A percentile compares a stretch with the other conserved stretches of the same genome.
These are phyloP conservation scores for Protobothrops mucrosquamatus DNA, from an alignment of 2,113 vertebrate genomes.

Conservation along the genomic window DNA sequence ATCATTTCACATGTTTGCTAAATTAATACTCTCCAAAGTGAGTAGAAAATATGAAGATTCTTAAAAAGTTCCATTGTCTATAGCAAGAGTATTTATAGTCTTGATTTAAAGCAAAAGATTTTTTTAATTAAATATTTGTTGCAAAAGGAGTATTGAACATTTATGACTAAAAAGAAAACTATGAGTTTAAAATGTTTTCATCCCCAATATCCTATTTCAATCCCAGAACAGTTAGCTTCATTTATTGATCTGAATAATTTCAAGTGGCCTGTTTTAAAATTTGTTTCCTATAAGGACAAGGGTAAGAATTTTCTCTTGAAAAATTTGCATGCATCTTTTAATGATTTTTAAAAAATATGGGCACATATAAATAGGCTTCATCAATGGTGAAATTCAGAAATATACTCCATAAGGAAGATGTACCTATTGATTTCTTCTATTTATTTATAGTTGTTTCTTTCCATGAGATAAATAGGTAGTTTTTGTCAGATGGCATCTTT, in stretches of 20 bases:
- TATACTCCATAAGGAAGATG: not conserved
- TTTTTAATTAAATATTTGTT: not conserved
- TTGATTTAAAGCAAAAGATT: not conserved
- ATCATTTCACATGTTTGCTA: not conserved
- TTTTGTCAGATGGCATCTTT: not conserved
- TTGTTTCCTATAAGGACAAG: not conserved
- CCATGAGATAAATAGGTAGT: not conserved
- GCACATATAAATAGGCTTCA: not conserved
- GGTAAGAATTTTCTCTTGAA: not conserved
- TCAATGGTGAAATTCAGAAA: not conserved
- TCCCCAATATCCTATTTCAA: not conserved
- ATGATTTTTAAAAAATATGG: not conserved
- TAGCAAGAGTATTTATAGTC: not conserved
- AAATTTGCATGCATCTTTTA: not conserved
- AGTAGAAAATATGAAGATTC: not conserved
- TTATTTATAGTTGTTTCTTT: slow-evolving; percentile 9
- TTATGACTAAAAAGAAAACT: not conserved
- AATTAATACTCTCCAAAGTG: not conserved
- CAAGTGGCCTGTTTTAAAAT: not conserved
- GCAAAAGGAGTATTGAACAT: not conserved
- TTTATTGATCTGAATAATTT: not conserved
- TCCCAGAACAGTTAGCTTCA: not conserved
- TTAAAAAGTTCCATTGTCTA: not conserved
- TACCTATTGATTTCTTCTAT: not conserved
- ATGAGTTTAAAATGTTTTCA: not conserved